phyloP scores from a whole-genome alignment of 1,140 invertebrate species.

The Eciton burchellii region DNA sequence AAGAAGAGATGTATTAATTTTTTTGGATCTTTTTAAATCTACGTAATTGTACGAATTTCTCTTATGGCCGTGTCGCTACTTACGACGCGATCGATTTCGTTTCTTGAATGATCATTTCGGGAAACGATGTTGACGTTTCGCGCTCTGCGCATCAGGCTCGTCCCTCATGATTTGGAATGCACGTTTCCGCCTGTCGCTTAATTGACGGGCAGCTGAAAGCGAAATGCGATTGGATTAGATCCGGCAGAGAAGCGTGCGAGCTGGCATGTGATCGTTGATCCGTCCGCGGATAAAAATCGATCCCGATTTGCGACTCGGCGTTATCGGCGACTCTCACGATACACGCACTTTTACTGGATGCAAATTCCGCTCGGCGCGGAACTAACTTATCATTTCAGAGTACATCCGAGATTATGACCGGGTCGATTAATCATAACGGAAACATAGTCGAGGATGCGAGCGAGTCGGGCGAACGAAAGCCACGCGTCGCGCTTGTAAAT shows the following conservation, averaged over 20 bases:
- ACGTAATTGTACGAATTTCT: background rate
- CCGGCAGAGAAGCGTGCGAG: background rate
- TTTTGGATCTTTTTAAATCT: background rate
- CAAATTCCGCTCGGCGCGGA: background rate
- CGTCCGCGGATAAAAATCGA: background rate
- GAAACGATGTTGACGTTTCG: background rate
- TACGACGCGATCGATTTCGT: background rate
- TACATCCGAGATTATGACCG: background rate
- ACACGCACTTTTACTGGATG: background rate
- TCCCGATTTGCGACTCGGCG: background rate
- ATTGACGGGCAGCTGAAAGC: constrained; percentile 17
- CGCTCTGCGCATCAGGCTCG: constrained; percentile 4
- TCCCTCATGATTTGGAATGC: background rate
- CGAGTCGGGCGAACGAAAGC: no score
- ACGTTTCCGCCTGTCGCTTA: background rate
- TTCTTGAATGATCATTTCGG: background rate
- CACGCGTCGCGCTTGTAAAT: background rate
- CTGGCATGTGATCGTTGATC: background rate
- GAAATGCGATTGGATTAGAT: background rate
- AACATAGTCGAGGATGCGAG: background rate
- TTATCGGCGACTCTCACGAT: background rate
- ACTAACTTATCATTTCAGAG: background rate
- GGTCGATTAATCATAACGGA: background rate
- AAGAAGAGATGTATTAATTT: background rate
- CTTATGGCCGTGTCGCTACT: background rate